A percentile compares a stretch with the other conserved stretches of the same genome.
These are phyloP conservation scores for Zele albiditarsus DNA, from an alignment of 2,888 invertebrate species.

Conservation along the genomic window DNA sequence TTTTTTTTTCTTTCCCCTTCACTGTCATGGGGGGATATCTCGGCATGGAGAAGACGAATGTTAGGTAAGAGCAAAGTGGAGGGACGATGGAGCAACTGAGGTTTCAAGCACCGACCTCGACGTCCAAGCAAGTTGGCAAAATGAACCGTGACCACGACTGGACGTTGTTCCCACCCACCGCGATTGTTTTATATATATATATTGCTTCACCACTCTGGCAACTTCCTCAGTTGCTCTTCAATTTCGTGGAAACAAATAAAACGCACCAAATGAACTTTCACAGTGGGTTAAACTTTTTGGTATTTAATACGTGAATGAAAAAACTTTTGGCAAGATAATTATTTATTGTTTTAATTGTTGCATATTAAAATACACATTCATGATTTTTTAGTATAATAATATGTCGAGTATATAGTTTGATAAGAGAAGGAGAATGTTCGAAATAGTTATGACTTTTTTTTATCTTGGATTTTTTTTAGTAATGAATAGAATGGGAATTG, in stretches of 20 bases:
- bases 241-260: conserved; percentile 62
- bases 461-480: neutral
- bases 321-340: conserved; percentile 1
- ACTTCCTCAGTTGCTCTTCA: conserved; percentile 49
- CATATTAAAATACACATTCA: no score
- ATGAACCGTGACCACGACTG: conserved; percentile 61
- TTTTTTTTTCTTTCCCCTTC: conserved; percentile 31
- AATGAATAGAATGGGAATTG: no score
- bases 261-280: conserved; percentile 59
- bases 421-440: no score
- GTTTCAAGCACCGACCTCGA: conserved; percentile 6
- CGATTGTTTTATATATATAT: neutral
- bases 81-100: conserved; percentile 18
- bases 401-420: no score
- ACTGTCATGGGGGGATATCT: conserved; percentile 21
- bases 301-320: conserved; percentile 17
- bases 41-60: conserved; percentile 43
- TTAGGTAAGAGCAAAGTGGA: conserved; percentile 23
- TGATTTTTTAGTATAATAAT: no score
- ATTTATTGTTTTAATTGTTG: neutral
- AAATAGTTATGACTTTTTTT: no score
- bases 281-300: conserved; percentile 47
- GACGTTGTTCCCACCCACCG: conserved; percentile 55
- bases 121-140: conserved; percentile 43
- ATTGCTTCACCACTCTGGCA: conserved; percentile 48